Evolutionary conservation across 2,888 invertebrate species (phyloP), one percentile per base, ranked within the genome.

Genomic region (Dexiosoma caninum): DNA sequence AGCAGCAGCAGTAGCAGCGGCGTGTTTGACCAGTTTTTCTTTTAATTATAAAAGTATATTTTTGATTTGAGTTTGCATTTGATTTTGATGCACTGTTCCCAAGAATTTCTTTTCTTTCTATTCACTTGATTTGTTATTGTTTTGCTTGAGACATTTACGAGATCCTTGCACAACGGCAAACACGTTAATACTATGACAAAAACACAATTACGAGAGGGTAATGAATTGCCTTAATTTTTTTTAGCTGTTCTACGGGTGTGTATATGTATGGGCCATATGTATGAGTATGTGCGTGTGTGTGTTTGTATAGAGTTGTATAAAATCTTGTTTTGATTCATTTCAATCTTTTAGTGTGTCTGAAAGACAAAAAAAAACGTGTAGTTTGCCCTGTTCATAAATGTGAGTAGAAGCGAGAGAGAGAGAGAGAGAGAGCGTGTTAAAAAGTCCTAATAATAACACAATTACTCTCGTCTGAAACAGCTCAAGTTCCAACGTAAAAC

Each of bases 401-500:
- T 6, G 4, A 27, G 27, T 27, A 59, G 27, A 7, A 67, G 9
- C 10, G 16, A 42, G 53, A 35, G 62, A 19, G 35, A 14, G 19
- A 46, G 46, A 46, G 37, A 37, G n/a, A 21, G 44, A 16, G 37
- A 44, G 30, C 44, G 8, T 7, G 19, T 1, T 14, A 23, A 10
- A 60, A 5, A 32, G 8, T 10, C 27, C 40, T 21, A 49, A 70
- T 46, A 46, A 27, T 46, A 70, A 51, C 21, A 66, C 5, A 66
- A 19, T 55, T 30, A 44, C 69, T 76, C 53, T 60, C 27, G 1
- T 44, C 7, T 16, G 3, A 21, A 32, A 44, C 35, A 19, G 64
- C 70, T 77, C 69, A 70, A 62, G 14, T 55, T 77, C 37, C 55
- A 64, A 70, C 62, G 30, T 23, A 64, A 51, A 77, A 64, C 77